Base-by-base conservation (phyloP, 2,113 vertebrate genomes). In the Galeopterus variegatus region DNA sequence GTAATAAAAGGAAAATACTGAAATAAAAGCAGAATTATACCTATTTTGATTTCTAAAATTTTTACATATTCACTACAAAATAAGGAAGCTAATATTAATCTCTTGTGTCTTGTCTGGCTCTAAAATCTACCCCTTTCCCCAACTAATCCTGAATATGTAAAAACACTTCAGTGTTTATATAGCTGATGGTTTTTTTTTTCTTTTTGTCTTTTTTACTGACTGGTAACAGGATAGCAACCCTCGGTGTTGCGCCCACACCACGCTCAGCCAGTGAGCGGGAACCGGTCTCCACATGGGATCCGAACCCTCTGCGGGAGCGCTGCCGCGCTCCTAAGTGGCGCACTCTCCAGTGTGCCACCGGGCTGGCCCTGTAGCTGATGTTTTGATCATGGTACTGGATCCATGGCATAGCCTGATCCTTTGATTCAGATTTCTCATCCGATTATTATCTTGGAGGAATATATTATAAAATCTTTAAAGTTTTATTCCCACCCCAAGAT, bases 11-110 rank as follows among this genome's bases (percentile, higher is more conserved):
- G 41, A 70, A 76, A 92, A 48, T 87, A 81, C 1, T 92, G 48
- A 95, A 88, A 70, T 79, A 92, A 87, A 69, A 48, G 50, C n/a
- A 76, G 67, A 87, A 65, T 95, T 81, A 24, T 41, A 82, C 52
- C 52, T 56, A 24, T 82, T 91, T 58, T 56, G 23, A 45, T 56
- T 77, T 76, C 79, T 93, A 84, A 93, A 77, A 88, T 83, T 17
- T 88, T 92, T 31, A 17, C 4, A 54, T 72, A 62, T 67, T 87
- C 41, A 92, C 41, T 88, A 9, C 76, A 69, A 88, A 93, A 83
- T 18, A 89, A 87, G 82, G 36, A 83, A 69, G 50, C 12, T 60
- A 75, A 88, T 87, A 48, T 70, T 21, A 90, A 88, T 92, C 62
- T 82, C 19, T 70, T 50, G 18, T 11, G 15, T 65, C 18, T 21